Conservation (phyloP, 2,113 vertebrate species). For the Leucoraja erinaceus region DNA sequence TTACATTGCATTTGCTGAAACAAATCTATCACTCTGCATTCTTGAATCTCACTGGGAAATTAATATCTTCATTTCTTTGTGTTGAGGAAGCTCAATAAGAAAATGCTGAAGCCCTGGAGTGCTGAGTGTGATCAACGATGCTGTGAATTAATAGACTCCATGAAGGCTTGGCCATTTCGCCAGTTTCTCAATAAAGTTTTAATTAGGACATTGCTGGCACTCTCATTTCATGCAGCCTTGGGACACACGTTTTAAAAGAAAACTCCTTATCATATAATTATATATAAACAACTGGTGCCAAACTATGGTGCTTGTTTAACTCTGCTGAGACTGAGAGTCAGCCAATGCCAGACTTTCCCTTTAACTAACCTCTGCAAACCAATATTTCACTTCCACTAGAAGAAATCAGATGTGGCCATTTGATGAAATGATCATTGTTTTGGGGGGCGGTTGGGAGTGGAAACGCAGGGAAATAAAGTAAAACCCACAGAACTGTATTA, state of each 20-base stretch:
- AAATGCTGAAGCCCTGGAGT: background rate
- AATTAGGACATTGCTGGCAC: background rate
- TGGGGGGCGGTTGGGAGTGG: background rate
- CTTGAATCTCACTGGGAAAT: background rate
- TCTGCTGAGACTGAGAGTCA: background rate
- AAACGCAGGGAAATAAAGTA: too few relatives aligned
- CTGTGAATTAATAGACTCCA: background rate
- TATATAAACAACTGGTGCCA: background rate
- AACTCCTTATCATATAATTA: conserved; percentile 7
- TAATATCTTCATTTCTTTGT: conserved; percentile 15
- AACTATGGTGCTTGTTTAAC: background rate
- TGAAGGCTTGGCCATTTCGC: background rate
- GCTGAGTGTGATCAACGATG: background rate
- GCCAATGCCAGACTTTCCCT: background rate
- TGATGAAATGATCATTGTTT: background rate
- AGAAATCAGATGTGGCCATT: background rate
- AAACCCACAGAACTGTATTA: background rate
- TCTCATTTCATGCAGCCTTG: background rate
- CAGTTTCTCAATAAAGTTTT: conserved; percentile 22
- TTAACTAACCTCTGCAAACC: background rate
- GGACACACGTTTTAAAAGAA: background rate
- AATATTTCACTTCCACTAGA: background rate
- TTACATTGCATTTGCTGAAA: background rate
- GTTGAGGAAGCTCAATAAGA: background rate
- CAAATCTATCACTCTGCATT: background rate